Conservation (phyloP, 1,140 invertebrate genomes). For the Drosophila kanapiae region DNA sequence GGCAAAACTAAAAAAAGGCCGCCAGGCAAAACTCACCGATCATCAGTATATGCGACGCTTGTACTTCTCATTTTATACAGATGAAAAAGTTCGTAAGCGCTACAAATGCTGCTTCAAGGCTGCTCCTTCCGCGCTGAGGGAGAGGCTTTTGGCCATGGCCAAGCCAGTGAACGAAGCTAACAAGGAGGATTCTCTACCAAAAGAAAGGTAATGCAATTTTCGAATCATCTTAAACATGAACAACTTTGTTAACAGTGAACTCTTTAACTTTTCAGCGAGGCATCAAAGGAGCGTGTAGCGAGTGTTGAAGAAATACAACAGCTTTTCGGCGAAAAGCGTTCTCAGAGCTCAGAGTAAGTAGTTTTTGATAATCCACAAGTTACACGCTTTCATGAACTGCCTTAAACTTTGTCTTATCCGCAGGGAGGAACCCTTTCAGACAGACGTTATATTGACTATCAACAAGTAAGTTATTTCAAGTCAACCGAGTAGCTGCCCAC, state of each 20-base stretch:
- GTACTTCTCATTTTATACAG: no score
- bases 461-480: conserved; percentile 12
- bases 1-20: no score
- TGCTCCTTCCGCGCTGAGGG: not conserved
- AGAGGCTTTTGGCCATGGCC: conserved; percentile 23
- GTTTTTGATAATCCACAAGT: not conserved
- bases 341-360: not conserved
- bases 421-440: not conserved
- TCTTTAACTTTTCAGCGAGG: not conserved
- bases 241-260: not conserved
- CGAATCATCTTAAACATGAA: not conserved
- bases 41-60: no score
- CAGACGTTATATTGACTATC: conserved; percentile 11
- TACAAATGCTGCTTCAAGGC: no score
- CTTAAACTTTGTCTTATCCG: not conserved
- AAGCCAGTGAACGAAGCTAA: not conserved
- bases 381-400: not conserved
- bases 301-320: not conserved
- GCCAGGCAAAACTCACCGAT: no score
- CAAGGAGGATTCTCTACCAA: not conserved
- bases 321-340: not conserved
- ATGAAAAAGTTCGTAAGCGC: no score
- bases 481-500: no score
- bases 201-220: not conserved
- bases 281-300: not conserved